Evolutionary conservation across 2,888 invertebrate genomes (phyloP).

Genomic region (Lobophora halterata): DNA sequence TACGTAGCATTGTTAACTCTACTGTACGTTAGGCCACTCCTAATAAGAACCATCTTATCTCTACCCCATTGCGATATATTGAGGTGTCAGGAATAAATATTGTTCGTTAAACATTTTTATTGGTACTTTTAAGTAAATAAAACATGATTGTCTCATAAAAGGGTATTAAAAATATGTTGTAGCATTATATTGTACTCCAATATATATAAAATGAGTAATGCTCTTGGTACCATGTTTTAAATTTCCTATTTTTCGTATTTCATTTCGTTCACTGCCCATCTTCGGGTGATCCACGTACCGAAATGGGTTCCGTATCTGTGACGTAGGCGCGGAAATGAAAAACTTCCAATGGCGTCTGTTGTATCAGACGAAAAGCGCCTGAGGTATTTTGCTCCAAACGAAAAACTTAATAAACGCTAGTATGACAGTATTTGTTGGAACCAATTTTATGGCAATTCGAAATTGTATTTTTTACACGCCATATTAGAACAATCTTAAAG

Average conservation of each 20-base stretch:
- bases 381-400: conserved; percentile 19
- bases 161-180: conserved; percentile 32
- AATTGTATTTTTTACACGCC: no score
- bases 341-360: conserved; percentile 54
- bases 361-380: conserved; percentile 39
- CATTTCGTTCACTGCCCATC: conserved; percentile 44
- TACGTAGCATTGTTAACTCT: no score
- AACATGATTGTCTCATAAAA: conserved; percentile 28
- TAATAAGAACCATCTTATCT: no score
- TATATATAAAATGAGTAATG: conserved; percentile 36
- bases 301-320: conserved; percentile 59
- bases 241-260: conserved; percentile 48
- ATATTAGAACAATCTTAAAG: no score
- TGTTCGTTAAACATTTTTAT: background rate
- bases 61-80: no score
- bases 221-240: conserved; percentile 39
- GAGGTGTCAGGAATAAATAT: background rate
- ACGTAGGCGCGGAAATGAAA: conserved; percentile 68
- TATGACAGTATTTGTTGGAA: no score
- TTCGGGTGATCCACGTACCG: conserved; percentile 53
- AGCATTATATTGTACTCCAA: conserved; percentile 29
- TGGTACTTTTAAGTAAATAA: no score
- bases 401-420: conserved; percentile 1
- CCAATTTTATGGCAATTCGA: no score
- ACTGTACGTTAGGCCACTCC: no score